Base-by-base conservation (phyloP, 2,888 invertebrate species). In the Drosophila fulvimacula region DNA sequence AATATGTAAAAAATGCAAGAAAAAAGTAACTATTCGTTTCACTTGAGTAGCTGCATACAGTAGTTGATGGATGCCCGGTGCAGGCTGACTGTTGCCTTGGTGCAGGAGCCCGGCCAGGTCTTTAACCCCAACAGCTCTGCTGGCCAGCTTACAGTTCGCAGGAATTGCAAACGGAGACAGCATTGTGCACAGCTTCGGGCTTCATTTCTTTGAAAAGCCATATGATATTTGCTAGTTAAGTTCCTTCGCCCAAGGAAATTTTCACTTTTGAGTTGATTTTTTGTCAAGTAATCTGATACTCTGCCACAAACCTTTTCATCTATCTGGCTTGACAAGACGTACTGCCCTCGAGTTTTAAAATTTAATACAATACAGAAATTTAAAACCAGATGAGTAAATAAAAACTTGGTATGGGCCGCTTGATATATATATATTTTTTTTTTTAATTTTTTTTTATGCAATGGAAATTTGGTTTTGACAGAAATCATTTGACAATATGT, bases 31-130 rank as follows among this genome's bases (percentile, higher is more conserved):
- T 19, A 61, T 65, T 74, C 70, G 63, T 71, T 77, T 63, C 53
- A 61, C 55, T 60, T 66, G 62, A 56, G 53, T 65, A 66, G 55
- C 63, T 70, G 71, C 65, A 60, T 39, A 30, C 48, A 57, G 63
- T 38, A 65, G 53, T 44, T 69, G 82, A 84, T 84, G 69, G 63
- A 85, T 82, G 69, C 60, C 57, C 32, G 70, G 73, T 36, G n/a
- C n/a, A n/a, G n/a, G n/a, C n/a, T n/a, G 75, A 53, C 55, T 24
- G 65, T 69, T 65, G 27, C 41, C 48, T 49, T 39, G 27, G 13
- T 32, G 42, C 19, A 21, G 13, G 30, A 34, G 7, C n/a, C 27
- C n/a, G 24, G 32, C 36, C 27, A n/a, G 27, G 24, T 30, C 48
- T 17, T 6, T 49, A 7, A 4, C 32, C 9, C 24, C 21, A 15